Conservation (phyloP, 2,888 invertebrate species). For the Dilophus febrilis region DNA sequence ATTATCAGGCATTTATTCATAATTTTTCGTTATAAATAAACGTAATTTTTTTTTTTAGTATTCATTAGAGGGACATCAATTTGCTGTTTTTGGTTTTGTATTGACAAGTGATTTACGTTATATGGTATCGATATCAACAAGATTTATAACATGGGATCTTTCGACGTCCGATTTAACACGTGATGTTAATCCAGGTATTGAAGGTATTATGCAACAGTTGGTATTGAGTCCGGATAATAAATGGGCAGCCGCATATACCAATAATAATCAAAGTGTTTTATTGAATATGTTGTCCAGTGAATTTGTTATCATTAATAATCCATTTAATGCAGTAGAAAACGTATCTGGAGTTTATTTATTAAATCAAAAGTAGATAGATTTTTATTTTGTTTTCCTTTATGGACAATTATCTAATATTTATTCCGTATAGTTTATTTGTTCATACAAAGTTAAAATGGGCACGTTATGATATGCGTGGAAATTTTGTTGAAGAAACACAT, state of each 20-base stretch:
- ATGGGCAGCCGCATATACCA: constrained; percentile 89
- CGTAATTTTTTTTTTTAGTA: constrained; percentile 44
- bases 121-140: constrained; percentile 89
- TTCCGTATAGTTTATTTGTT: constrained; percentile 40
- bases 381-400: not conserved
- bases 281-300: constrained; percentile 90
- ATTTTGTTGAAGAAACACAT: constrained; percentile 40
- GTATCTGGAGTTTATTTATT: constrained; percentile 48
- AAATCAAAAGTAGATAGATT: constrained; percentile 39
- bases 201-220: constrained; percentile 90
- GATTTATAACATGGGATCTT: constrained; percentile 93
- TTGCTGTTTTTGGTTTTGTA: constrained; percentile 86
- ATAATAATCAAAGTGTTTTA: constrained; percentile 86
- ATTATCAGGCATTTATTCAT: not conserved
- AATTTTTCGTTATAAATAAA: no score
- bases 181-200: constrained; percentile 81
- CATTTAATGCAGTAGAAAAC: constrained; percentile 47
- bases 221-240: constrained; percentile 89
- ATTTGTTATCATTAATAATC: constrained; percentile 71
- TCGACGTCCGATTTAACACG: constrained; percentile 87
- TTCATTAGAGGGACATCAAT: constrained; percentile 94
- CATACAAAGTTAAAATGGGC: constrained; percentile 64
- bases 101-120: constrained; percentile 80
- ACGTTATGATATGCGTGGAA: constrained; percentile 60
- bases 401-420: not conserved